phyloP scores from a whole-genome alignment of 2,888 invertebrate species.

The Orthosia incerta region DNA sequence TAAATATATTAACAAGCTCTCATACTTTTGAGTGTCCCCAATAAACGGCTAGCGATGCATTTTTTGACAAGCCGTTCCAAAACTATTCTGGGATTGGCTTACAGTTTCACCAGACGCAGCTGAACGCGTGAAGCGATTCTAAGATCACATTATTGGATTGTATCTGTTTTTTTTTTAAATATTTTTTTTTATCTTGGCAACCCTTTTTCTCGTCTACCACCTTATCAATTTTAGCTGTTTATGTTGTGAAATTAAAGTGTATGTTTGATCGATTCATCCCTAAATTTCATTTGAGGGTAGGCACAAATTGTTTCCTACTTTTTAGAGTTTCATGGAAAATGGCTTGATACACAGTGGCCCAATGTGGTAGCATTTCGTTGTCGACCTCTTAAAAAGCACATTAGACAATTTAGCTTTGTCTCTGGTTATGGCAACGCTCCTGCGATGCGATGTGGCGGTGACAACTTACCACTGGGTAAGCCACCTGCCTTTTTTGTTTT shows the following conservation, averaged over 20 bases:
- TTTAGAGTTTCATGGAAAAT: neutral
- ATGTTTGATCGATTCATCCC: slow-evolving; percentile 43
- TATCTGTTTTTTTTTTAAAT: neutral
- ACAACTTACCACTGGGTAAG: neutral
- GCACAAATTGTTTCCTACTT: slow-evolving; percentile 4
- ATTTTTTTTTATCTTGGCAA: too few relatives aligned
- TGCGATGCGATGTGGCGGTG: neutral
- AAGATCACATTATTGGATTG: neutral
- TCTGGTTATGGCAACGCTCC: neutral
- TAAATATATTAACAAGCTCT: too few relatives aligned
- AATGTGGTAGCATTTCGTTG: neutral
- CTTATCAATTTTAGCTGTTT: slow-evolving; percentile 11
- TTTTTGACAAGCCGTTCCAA: neutral
- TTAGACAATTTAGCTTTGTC: neutral
- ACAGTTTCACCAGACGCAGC: too few relatives aligned
- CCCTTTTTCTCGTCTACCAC: neutral
- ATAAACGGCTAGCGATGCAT: too few relatives aligned
- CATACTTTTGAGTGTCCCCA: too few relatives aligned
- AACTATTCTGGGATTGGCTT: too few relatives aligned
- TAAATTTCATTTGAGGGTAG: slow-evolving; percentile 30
- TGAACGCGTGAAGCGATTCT: neutral
- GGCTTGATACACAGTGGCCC: neutral
- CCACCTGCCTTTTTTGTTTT: neutral
- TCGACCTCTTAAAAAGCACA: neutral
- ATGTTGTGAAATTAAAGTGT: slow-evolving; percentile 42